These are phyloP conservation scores for Parelbella ahira DNA, from an alignment of 2,888 invertebrate genomes.

Conservation along the genomic window DNA sequence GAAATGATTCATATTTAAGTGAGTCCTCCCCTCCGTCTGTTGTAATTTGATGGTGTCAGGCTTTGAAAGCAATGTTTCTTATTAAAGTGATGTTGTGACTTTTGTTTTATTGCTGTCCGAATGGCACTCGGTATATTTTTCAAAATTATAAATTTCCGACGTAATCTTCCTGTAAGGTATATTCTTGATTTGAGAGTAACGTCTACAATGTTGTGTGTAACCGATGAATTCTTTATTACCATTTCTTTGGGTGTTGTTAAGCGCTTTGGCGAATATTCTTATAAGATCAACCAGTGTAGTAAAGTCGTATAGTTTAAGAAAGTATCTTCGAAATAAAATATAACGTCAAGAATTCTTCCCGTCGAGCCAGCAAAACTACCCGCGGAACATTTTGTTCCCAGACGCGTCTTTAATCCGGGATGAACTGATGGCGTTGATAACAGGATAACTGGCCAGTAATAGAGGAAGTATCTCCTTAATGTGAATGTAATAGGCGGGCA, in stretches of 20 bases:
- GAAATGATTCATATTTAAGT: constrained; percentile 82
- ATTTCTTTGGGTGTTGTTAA: too few relatives aligned
- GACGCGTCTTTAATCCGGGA: constrained; percentile 54
- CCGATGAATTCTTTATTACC: too few relatives aligned
- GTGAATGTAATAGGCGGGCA: constrained; percentile 61
- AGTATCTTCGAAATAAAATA: too few relatives aligned
- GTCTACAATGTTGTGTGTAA: too few relatives aligned
- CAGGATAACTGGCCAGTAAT: constrained; percentile 68
- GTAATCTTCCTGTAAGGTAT: too few relatives aligned
- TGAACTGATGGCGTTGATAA: constrained; percentile 61
- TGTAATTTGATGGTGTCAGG: constrained; percentile 73
- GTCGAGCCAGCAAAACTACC: constrained; percentile 24
- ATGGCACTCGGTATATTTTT: constrained; percentile 13
- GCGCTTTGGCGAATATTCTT: too few relatives aligned
- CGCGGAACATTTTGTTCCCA: constrained; percentile 46
- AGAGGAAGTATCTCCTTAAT: constrained; percentile 67
- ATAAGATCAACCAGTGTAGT: too few relatives aligned
- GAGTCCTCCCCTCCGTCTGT: constrained; percentile 70
- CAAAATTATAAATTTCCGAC: too few relatives aligned
- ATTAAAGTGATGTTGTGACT: constrained; percentile 75
- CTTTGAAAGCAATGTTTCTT: constrained; percentile 77
- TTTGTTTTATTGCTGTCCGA: constrained; percentile 35
- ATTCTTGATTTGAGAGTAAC: too few relatives aligned
- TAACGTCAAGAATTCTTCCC: too few relatives aligned
- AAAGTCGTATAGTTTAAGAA: too few relatives aligned